Evolutionary conservation across 2,113 vertebrate species (phyloP).

Genomic region (Myiozetetes cayanensis): DNA sequence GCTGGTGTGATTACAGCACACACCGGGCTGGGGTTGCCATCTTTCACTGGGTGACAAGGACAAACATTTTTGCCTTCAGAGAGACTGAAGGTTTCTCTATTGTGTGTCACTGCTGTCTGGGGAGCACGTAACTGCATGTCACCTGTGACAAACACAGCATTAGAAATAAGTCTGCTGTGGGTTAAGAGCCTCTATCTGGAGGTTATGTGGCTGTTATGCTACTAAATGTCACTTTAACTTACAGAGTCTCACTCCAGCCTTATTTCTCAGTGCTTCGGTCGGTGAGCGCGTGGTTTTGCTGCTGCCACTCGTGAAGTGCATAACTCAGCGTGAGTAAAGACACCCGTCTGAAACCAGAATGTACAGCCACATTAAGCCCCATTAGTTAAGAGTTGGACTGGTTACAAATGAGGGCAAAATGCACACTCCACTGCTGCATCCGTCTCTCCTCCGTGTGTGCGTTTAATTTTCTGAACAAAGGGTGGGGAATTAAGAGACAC

Average conservation of each 20-base stretch:
- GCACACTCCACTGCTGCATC: background rate
- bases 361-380: background rate
- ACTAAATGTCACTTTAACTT: conserved; percentile 42
- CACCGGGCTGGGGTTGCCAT: background rate
- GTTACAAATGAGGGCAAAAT: background rate
- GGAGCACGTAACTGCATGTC: background rate
- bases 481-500: conserved; percentile 18
- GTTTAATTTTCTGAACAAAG: conserved; percentile 25
- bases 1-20: background rate
- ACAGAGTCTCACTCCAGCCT: background rate
- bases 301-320: background rate
- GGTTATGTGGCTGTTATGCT: conserved; percentile 31
- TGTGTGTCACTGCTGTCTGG: background rate
- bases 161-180: background rate
- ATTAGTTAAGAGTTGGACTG: conserved; percentile 22
- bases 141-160: conserved; percentile 15
- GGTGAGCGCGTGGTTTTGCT: rapidly evolving
- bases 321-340: background rate
- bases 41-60: conserved; percentile 15
- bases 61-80: conserved; percentile 8
- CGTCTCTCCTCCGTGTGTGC: background rate
- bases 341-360: background rate
- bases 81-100: background rate
- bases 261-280: background rate
- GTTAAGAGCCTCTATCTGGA: background rate